phyloP scores from a whole-genome alignment of 2,888 invertebrate species.

The Salpingus planirostris region DNA sequence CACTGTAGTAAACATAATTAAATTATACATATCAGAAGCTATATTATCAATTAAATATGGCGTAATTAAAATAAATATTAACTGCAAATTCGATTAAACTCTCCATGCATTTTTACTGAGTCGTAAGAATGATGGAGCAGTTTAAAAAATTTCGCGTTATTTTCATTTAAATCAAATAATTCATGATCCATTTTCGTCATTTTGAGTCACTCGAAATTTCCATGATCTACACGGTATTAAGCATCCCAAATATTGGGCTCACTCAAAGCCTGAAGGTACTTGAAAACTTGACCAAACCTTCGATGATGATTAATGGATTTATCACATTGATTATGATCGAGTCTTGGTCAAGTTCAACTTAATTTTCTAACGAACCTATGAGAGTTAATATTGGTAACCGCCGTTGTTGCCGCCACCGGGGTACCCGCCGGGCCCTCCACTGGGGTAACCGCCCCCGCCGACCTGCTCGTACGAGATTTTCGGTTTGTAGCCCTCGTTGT shows the following conservation, averaged over 20 bases:
- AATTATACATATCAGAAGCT: no score
- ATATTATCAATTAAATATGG: no score
- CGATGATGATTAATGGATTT: no score
- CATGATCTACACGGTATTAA: constrained; percentile 10
- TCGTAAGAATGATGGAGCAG: no score
- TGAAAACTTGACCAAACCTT: not conserved
- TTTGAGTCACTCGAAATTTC: constrained; percentile 6
- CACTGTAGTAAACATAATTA: no score
- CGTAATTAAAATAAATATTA: no score
- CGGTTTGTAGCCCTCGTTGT: constrained; percentile 56
- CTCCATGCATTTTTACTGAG: no score
- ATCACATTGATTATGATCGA: no score
- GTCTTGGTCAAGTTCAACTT: not conserved
- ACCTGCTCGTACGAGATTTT: constrained; percentile 52
- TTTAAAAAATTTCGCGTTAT: no score
- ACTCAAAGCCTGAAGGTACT: not conserved
- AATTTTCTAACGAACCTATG: constrained; percentile 2
- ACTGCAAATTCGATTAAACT: no score
- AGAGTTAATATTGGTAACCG: constrained; percentile 36
- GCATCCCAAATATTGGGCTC: no score
- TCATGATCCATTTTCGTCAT: constrained; percentile 21
- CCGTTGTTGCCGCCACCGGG: constrained; percentile 34
- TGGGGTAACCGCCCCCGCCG: constrained; percentile 23
- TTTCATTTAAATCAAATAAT: constrained; percentile 11
- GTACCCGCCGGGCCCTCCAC: constrained; percentile 26